Percentiles rank a stretch among this genome's conserved stretches.
These are phyloP conservation scores for Drosophila prostipennis DNA, from an alignment of 2,888 invertebrate species.

Conservation along the genomic window DNA sequence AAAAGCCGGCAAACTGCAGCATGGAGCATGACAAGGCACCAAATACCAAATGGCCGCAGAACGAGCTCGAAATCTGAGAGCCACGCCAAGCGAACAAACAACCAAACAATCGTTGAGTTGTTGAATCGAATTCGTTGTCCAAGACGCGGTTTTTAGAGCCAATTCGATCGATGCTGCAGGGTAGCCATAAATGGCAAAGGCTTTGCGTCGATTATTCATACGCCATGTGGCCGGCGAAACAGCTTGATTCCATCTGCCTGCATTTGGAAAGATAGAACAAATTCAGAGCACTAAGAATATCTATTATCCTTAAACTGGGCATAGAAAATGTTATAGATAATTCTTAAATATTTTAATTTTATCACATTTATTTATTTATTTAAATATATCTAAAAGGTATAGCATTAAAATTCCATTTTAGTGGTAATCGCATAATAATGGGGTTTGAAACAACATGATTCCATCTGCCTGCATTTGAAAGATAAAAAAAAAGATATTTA, in stretches of 20 bases:
- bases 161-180: slow-evolving; percentile 41
- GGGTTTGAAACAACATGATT: slow-evolving; percentile 7
- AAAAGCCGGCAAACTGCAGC: slow-evolving; percentile 40
- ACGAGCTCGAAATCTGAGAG: slow-evolving; percentile 15
- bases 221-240: slow-evolving; percentile 42
- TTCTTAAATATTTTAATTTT: not conserved
- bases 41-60: slow-evolving; percentile 44
- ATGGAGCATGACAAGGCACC: slow-evolving; percentile 58
- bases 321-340: too few species aligned
- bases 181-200: slow-evolving; percentile 46
- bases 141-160: slow-evolving; percentile 7
- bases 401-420: too few species aligned
- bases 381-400: too few species aligned
- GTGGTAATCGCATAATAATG: too few species aligned
- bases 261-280: not conserved
- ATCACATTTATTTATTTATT: not conserved
- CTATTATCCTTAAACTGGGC: too few species aligned
- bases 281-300: too few species aligned
- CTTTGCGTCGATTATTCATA: slow-evolving; percentile 42
- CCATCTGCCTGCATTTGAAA: slow-evolving; percentile 26
- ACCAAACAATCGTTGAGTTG: slow-evolving; percentile 6
- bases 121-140: slow-evolving; percentile 21
- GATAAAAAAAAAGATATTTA: too few species aligned
- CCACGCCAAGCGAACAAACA: slow-evolving; percentile 2
- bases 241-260: slow-evolving; percentile 31